Evolutionary conservation across 35 echinoderm and acorn worm species (phyloP).

Genomic region (Apostichopus parvimensis): DNA sequence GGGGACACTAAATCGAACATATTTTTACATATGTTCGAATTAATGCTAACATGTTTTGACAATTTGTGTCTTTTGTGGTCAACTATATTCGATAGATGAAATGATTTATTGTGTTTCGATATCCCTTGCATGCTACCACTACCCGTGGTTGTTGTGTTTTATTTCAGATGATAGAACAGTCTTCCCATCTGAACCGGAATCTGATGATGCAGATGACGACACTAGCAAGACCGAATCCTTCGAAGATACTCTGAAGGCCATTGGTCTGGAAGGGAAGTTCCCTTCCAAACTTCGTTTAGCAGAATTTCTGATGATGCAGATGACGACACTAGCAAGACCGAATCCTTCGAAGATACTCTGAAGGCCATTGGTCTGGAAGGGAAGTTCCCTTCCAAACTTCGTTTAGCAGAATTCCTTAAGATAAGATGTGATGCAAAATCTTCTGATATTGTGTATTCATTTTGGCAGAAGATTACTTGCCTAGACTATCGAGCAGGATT

Average conservation of each 20-base stretch:
- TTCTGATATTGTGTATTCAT: background rate
- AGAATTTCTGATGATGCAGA: background rate
- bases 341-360: background rate
- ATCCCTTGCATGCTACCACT: too few species aligned
- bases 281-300: too few species aligned
- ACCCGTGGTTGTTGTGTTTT: too few species aligned
- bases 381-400: background rate
- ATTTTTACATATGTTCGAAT: too few species aligned
- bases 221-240: background rate
- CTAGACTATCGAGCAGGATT: background rate
- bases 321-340: background rate
- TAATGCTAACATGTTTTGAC: too few species aligned
- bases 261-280: background rate
- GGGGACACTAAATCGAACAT: too few species aligned
- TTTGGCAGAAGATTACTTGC: background rate
- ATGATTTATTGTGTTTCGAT: too few species aligned
- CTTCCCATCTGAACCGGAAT: background rate
- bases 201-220: background rate
- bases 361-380: background rate
- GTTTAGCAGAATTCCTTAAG: background rate
- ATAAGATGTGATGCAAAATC: background rate
- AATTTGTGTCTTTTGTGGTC: too few species aligned
- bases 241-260: background rate
- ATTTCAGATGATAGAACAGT: background rate
- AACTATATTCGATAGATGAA: too few species aligned